Conservation (phyloP, 2,888 invertebrate species). For the Allygus modestus region DNA sequence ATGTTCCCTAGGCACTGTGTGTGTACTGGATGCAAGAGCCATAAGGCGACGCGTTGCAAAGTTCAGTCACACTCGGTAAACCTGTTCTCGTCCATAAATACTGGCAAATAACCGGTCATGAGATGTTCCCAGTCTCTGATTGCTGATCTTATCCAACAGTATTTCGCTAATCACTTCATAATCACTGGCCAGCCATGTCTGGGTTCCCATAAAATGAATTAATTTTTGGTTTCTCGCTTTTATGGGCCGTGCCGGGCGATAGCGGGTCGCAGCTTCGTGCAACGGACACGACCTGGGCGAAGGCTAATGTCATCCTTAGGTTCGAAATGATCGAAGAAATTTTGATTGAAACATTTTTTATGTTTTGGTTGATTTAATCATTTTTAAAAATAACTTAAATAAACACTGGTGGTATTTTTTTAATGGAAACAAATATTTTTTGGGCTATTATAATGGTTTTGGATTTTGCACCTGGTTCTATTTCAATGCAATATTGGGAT, state of each 20-base stretch:
- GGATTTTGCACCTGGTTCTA: too few relatives aligned
- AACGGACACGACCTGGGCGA: too few relatives aligned
- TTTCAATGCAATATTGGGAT: too few relatives aligned
- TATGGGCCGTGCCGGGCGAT: not conserved
- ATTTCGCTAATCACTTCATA: conserved; percentile 41
- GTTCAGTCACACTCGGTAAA: conserved; percentile 48
- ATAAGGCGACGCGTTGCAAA: conserved; percentile 25
- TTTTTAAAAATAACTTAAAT: too few relatives aligned
- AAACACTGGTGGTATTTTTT: too few relatives aligned
- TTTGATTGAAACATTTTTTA: too few relatives aligned
- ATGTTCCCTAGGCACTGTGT: too few relatives aligned
- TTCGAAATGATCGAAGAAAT: too few relatives aligned
- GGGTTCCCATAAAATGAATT: conserved; percentile 20
- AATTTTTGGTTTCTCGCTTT: conserved; percentile 23
- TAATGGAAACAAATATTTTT: too few relatives aligned
- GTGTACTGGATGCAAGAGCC: conserved; percentile 20
- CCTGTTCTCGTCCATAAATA: conserved; percentile 41
- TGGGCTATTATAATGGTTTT: too few relatives aligned
- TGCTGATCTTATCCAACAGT: conserved; percentile 36
- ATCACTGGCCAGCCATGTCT: conserved; percentile 17
- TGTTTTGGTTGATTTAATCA: too few relatives aligned
- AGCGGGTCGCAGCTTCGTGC: not conserved
- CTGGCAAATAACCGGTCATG: conserved; percentile 27
- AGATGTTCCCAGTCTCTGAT: conserved; percentile 22
- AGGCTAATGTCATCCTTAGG: too few relatives aligned